Evolutionary conservation across 2,113 vertebrate genomes (phyloP).

Genomic region (Columbina picui): DNA sequence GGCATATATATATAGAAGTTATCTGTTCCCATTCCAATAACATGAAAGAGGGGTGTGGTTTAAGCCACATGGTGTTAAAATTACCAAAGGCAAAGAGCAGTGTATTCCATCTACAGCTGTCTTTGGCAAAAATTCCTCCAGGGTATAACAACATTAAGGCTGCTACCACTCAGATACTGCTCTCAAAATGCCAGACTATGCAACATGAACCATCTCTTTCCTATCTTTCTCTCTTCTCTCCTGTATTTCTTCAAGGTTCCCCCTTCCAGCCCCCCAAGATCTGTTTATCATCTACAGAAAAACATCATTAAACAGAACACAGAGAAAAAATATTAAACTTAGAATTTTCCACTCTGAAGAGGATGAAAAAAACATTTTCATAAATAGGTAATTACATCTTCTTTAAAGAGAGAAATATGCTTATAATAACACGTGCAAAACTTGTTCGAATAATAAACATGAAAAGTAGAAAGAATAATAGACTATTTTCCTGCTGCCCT

Average conservation of each 20-base stretch:
- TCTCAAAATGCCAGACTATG: not conserved
- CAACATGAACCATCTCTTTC: not conserved
- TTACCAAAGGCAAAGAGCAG: not conserved
- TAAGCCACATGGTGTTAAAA: not conserved
- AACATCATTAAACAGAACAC: not conserved
- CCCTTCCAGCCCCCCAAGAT: fast-evolving
- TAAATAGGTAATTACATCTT: not conserved
- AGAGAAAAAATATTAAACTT: not conserved
- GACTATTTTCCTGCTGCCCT: not conserved
- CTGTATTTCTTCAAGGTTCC: not conserved
- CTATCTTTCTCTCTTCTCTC: not conserved
- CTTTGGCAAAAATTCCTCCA: not conserved
- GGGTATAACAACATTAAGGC: not conserved
- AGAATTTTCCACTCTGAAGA: not conserved
- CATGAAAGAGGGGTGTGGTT: no score
- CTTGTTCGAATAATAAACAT: not conserved
- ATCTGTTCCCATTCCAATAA: not conserved
- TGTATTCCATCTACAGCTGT: not conserved
- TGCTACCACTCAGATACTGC: not conserved
- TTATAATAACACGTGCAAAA: not conserved
- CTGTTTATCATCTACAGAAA: not conserved
- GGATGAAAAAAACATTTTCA: not conserved
- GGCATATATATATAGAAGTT: not conserved
- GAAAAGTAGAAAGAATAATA: not conserved
- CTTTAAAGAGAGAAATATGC: not conserved